Base-by-base conservation (phyloP, 2,797 vertebrate species). In the Coranthus polyacanthus region DNA sequence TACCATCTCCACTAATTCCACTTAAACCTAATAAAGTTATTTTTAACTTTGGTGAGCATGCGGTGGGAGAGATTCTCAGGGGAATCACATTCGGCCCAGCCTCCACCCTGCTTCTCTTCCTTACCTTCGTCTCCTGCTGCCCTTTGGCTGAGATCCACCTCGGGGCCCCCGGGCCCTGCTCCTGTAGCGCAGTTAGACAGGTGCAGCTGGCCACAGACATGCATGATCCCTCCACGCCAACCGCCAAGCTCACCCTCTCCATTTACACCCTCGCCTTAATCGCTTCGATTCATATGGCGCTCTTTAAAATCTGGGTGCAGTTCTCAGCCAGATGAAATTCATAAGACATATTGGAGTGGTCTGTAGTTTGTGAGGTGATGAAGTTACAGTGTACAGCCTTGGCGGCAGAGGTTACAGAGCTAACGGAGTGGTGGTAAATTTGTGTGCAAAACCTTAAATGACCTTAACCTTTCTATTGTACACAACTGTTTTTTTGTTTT, bases 21-120 rank as follows among this genome's bases (percentile, higher is more conserved):
- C 69, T 88, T 88, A 89, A 91, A 91, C 78, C 85, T 80, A 82
- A 91, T 89, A 88, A 92, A 67, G 69, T 50, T 93, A 93, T 93
- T 92, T 90, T 89, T 92, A 92, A 81, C 68, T 58, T 12, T 21
- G 42, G 52, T 68, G 59, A 78, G 80, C 82, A 78, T 26, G 72
- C 54, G 24, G 74, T 69, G 62, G 52, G 49, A 70, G 64, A 56
- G 78, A 83, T 88, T 91, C 79, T 82, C 85, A 81, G 89, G 77
- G 88, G 87, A 90, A 85, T 89, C 81, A 60, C 84, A 88, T 90
- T 86, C 76, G 57, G 50, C 61, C 53, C 44, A 29, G 44, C 64
- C 72, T 72, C 69, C 12, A 1, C 51, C 22, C 57, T 76, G 65
- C 73, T 76, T 56, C 74, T 75, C 63, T 18, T 80, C 60, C 72